Conservation (phyloP, 2,113 vertebrate genomes). For the Motacilla tschutschensis region DNA sequence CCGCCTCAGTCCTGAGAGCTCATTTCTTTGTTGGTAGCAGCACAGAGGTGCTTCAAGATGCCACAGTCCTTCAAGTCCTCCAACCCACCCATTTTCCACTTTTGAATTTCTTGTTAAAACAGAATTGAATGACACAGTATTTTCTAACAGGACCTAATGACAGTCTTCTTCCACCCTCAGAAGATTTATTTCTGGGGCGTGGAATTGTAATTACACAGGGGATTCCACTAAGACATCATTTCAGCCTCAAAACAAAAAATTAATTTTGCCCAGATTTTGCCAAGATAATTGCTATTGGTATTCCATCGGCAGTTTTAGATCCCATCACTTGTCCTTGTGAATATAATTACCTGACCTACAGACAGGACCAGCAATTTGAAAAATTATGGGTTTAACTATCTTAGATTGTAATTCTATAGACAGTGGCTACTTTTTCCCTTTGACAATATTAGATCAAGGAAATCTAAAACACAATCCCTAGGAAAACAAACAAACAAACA, state of each 20-base stretch:
- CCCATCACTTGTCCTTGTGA: neutral
- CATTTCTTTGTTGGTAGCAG: neutral
- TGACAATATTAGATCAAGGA: neutral
- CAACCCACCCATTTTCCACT: neutral
- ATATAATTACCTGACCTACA: neutral
- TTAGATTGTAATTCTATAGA: neutral
- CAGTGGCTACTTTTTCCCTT: neutral
- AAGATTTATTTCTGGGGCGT: neutral
- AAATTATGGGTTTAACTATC: neutral
- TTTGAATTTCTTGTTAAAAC: neutral
- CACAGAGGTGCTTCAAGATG: neutral
- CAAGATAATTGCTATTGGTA: neutral
- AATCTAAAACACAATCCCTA: neutral
- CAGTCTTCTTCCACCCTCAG: neutral
- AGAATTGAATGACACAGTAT: neutral
- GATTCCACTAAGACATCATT: neutral
- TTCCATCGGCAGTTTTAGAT: neutral
- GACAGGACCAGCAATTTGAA: neutral
- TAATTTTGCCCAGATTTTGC: neutral
- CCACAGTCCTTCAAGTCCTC: too few species aligned
- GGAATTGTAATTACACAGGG: neutral
- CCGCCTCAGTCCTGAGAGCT: fast-evolving
- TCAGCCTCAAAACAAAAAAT: neutral
- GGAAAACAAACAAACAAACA: neutral
- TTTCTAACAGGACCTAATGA: neutral